Conservation (phyloP, 2,888 invertebrate genomes). For the Helleia helle region DNA sequence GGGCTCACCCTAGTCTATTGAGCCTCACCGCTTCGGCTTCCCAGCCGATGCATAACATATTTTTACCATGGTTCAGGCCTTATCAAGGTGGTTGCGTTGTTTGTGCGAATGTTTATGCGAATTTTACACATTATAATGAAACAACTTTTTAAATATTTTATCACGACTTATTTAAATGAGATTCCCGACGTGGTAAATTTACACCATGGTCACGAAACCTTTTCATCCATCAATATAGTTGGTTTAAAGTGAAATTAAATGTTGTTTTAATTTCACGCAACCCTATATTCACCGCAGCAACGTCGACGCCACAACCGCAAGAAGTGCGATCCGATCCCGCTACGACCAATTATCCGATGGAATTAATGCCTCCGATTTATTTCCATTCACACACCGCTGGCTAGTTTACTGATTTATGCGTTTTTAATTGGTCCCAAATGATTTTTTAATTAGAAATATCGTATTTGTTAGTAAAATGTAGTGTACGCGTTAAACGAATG, state of each 20-base stretch:
- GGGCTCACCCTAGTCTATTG: no score
- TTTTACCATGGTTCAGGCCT: no score
- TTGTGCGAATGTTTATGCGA: no score
- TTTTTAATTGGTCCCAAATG: constrained; percentile 21
- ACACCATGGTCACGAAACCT: not conserved
- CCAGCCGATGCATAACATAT: no score
- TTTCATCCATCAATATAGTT: not conserved
- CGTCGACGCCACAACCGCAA: constrained; percentile 26
- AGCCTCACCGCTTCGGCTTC: no score
- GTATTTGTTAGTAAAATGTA: not conserved
- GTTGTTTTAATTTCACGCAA: constrained; percentile 11
- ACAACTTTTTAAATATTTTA: no score
- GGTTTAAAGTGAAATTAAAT: not conserved
- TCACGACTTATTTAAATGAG: no score
- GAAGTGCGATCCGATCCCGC: constrained; percentile 27
- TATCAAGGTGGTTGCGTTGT: no score
- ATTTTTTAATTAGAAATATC: not conserved
- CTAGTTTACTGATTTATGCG: constrained; percentile 26
- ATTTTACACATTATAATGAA: no score
- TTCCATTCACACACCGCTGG: constrained; percentile 20
- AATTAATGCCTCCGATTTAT: constrained; percentile 26
- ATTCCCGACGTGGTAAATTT: not conserved
- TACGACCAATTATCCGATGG: constrained; percentile 33
- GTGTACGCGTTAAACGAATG: no score
- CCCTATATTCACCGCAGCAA: constrained; percentile 23